Percentiles rank a stretch among this genome's conserved stretches.
phyloP scores from a whole-genome alignment of 2,888 invertebrate species.

The Encarsia formosa region DNA sequence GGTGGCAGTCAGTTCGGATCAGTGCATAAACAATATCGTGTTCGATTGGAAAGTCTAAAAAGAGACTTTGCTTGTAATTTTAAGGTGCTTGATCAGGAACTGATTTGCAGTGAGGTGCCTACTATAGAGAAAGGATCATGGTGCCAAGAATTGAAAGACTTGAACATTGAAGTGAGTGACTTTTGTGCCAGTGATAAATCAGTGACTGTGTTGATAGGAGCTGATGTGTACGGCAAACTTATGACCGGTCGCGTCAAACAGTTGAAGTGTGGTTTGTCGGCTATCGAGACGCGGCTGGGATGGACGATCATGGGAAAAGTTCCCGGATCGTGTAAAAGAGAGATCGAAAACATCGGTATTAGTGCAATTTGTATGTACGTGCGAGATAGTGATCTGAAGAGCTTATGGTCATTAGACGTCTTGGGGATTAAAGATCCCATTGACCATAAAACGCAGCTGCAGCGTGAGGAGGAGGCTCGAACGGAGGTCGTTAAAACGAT shows the following conservation, averaged over 20 bases:
- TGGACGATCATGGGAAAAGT: constrained; percentile 33
- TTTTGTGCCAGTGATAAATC: background rate
- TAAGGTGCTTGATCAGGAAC: background rate
- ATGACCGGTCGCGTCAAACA: constrained; percentile 27
- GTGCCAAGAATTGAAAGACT: background rate
- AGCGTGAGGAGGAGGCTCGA: background rate
- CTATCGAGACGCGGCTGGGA: constrained; percentile 31
- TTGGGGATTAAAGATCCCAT: background rate
- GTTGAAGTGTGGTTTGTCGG: constrained; percentile 29
- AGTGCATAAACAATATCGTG: background rate
- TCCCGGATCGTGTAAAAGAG: background rate
- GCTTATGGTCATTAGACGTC: background rate
- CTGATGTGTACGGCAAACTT: constrained; percentile 31
- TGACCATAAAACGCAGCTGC: background rate
- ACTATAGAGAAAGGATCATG: background rate
- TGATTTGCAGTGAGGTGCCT: background rate
- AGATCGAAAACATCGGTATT: background rate
- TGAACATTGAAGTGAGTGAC: background rate
- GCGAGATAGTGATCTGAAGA: background rate
- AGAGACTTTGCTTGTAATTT: background rate
- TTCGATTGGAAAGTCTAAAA: background rate
- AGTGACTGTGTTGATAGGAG: constrained; percentile 30
- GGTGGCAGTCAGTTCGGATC: background rate
- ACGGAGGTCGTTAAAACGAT: too few species aligned
- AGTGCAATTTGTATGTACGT: background rate